Base-by-base conservation (phyloP, 2,113 vertebrate genomes). In the Poecilia latipinna region DNA sequence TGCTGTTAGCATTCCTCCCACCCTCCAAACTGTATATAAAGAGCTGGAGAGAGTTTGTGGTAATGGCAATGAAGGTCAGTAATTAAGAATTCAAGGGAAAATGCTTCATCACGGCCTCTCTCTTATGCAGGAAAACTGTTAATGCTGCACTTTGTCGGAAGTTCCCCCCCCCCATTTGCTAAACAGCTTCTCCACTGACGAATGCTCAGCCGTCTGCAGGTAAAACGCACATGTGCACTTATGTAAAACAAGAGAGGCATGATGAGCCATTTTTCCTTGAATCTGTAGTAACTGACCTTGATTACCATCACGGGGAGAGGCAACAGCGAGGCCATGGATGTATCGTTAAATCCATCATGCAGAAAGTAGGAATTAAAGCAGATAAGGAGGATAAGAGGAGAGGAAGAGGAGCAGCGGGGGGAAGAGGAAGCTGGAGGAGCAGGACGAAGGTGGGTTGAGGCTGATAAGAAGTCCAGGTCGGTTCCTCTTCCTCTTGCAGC, bases 211-310 rank as follows among this genome's bases (percentile, higher is more conserved):
- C 29, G 0, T 72, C 78, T 66, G 67, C 77, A 54, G 65, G 82
- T 72, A 6, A 76, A 72, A 69, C 28, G 79, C 82, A 82, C 69
- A 37, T 17, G 70, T 61, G 75, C 73, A 75, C 57, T 70, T 83
- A 82, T 84, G 79, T 70, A 86, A 86, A 90, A 79, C 72, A 68
- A 84, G 77, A 65, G 61, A 65, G 19, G 57, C 76, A 4, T 64
- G 82, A 82, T 78, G 84, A 86, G 68, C 70, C 70, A 7, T 48
- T 77, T 82, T 78, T 57, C 82, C 84, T 85, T 82, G 84, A 87
- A 85, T 88, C 80, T 61, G 22, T 74, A 83, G 82, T 57, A 61
- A 79, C 65, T 78, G 86, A 87, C 84, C 89, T 90, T 87, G 82
- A 80, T 85, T 70, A 73, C 1, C 76, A 39, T 70, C 54, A 32